These are phyloP conservation scores for Pseudotriccus pelzelni DNA, from an alignment of 2,797 vertebrate species.

Conservation along the genomic window DNA sequence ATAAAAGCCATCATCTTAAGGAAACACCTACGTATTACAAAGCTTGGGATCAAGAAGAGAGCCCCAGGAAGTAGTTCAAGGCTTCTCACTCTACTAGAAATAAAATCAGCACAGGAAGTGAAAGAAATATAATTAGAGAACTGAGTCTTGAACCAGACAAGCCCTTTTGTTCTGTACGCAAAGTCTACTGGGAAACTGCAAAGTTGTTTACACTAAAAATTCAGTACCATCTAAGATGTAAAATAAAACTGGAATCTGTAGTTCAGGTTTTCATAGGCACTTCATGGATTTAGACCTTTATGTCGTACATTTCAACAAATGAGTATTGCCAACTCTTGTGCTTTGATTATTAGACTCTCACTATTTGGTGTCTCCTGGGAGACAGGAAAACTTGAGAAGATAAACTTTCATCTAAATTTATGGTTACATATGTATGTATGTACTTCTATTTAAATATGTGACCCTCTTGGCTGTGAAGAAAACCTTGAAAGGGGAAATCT, in stretches of 20 bases:
- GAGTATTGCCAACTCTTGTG: background rate
- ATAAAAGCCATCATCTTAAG: background rate
- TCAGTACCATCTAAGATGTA: background rate
- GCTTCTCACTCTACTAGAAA: background rate
- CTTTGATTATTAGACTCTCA: background rate
- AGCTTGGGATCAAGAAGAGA: background rate
- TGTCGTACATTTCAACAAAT: background rate
- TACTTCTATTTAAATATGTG: background rate
- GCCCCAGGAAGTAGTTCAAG: background rate
- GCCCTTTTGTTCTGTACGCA: background rate
- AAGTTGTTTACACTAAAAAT: background rate
- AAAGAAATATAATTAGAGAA: slow-evolving; percentile 34
- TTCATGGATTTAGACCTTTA: background rate
- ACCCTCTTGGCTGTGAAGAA: background rate
- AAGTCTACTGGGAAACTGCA: background rate
- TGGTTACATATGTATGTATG: background rate
- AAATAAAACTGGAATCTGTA: background rate
- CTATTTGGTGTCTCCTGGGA: background rate
- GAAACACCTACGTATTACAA: background rate
- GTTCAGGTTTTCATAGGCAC: background rate
- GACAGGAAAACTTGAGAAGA: background rate
- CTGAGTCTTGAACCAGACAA: background rate
- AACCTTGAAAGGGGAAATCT: background rate
- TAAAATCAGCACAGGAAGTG: slow-evolving; percentile 10
- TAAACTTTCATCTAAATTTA: background rate